Evolutionary conservation across 2,797 vertebrate genomes (phyloP).

Genomic region (Gallinago nigripennis): DNA sequence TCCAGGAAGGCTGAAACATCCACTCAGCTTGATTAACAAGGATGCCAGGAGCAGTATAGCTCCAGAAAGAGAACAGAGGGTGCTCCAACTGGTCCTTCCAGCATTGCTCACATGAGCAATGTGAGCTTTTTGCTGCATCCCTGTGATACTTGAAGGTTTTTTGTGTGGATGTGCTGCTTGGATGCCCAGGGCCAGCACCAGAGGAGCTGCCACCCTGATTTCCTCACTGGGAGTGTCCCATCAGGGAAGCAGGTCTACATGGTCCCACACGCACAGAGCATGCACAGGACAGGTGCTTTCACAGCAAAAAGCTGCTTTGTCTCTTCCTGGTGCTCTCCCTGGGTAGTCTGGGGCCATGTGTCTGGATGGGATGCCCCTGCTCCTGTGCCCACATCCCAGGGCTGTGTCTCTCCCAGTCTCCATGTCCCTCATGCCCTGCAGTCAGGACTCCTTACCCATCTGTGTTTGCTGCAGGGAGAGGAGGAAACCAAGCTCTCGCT

Average conservation of each 20-base stretch:
- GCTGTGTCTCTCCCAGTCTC: not conserved
- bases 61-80: not conserved
- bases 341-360: fast-evolving
- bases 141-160: fast-evolving
- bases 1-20: not conserved
- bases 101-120: fast-evolving
- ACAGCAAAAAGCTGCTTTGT: not conserved
- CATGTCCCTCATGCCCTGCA: not conserved
- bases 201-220: not conserved
- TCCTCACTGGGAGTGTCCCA: not conserved
- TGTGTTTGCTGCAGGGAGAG: not conserved
- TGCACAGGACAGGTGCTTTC: not conserved
- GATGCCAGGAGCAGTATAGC: fast-evolving
- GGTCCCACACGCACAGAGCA: too few relatives aligned
- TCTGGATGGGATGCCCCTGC: fast-evolving
- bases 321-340: not conserved
- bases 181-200: fast-evolving
- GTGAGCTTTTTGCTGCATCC: not conserved
- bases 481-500: not conserved
- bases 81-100: not conserved
- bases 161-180: not conserved
- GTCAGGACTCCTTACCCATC: not conserved
- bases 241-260: not conserved
- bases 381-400: not conserved
- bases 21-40: not conserved